Percentiles rank a stretch among this genome's conserved stretches.
Conservation (phyloP, 2,113 vertebrate genomes). For the Furnarius figulus region DNA sequence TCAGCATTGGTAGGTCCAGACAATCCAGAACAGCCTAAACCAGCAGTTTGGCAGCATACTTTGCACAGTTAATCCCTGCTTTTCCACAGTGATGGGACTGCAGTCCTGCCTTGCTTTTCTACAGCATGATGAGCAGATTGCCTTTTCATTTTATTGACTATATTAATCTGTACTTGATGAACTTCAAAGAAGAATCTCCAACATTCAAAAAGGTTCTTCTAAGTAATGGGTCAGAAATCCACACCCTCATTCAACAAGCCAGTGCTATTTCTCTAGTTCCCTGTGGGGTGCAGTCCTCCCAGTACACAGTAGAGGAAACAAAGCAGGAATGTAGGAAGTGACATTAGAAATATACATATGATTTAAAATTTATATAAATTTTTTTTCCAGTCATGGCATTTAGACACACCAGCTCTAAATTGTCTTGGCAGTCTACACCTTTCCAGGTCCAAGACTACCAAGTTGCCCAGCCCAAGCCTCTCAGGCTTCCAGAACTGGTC, state of each 20-base stretch:
- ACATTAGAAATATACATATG: background rate
- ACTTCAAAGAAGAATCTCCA: background rate
- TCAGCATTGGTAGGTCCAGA: background rate
- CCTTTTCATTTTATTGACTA: background rate
- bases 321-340: background rate
- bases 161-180: background rate
- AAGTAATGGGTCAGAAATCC: background rate
- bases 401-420: background rate
- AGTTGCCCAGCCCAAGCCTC: background rate
- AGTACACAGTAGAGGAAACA: background rate
- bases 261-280: background rate
- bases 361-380: background rate
- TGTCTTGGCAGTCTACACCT: background rate
- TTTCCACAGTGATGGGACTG: background rate
- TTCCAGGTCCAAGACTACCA: background rate
- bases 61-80: background rate
- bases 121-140: background rate
- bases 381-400: background rate
- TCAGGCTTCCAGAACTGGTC: background rate
- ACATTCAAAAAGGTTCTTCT: background rate
- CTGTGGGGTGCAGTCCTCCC: background rate
- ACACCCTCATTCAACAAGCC: background rate
- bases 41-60: background rate
- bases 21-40: background rate
- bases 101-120: background rate